Evolutionary conservation across 2,888 invertebrate species (phyloP).

Genomic region (Dicycla oo): DNA sequence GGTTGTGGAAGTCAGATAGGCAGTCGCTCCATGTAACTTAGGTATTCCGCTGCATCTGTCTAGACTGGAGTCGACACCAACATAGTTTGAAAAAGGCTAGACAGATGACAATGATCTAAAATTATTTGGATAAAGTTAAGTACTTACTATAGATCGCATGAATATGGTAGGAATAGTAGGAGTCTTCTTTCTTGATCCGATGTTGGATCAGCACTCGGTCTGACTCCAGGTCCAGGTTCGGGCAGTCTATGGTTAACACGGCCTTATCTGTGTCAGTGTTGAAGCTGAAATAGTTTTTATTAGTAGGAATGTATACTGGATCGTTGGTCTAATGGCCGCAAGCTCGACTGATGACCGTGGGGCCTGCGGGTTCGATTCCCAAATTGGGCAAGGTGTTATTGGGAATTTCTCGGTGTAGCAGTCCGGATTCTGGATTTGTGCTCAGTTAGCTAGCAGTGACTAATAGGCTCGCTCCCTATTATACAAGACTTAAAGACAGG

Average conservation of each 20-base stretch:
- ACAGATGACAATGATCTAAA: neutral
- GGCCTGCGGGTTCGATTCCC: neutral
- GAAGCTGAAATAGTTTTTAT: constrained; percentile 67
- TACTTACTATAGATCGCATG: constrained; percentile 79
- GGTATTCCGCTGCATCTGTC: too few species aligned
- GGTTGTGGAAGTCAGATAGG: too few species aligned
- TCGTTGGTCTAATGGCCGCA: too few species aligned
- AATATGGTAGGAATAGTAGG: constrained; percentile 70
- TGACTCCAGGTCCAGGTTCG: constrained; percentile 73
- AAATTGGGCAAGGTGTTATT: neutral
- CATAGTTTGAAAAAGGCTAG: neutral
- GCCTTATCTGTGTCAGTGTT: constrained; percentile 66
- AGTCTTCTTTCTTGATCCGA: constrained; percentile 71
- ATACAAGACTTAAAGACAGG: too few species aligned
- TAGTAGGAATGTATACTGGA: neutral
- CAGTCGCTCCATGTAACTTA: too few species aligned
- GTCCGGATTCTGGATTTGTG: neutral
- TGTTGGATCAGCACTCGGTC: constrained; percentile 78
- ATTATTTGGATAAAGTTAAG: neutral
- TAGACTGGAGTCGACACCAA: too few species aligned
- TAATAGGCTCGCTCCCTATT: neutral
- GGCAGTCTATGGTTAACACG: constrained; percentile 77
- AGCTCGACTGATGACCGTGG: neutral
- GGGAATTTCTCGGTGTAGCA: neutral
- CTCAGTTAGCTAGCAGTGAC: too few species aligned